A percentile compares a stretch with the other conserved stretches of the same genome.
These are phyloP conservation scores for Trilocha varians DNA, from an alignment of 2,888 invertebrate genomes.

Conservation along the genomic window DNA sequence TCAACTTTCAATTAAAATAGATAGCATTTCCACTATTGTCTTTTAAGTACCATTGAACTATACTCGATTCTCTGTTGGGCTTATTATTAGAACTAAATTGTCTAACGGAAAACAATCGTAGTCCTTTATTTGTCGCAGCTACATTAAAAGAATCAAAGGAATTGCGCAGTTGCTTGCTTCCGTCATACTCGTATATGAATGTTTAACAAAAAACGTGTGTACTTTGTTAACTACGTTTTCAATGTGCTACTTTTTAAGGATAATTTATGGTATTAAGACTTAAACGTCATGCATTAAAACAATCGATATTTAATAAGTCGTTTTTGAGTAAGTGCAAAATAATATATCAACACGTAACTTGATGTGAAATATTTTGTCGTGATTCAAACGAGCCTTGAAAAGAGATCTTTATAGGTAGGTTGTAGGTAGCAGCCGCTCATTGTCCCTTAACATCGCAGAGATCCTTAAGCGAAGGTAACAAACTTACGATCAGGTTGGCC, in stretches of 20 bases:
- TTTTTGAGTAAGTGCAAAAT: too few relatives aligned
- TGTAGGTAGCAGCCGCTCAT: too few relatives aligned
- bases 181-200: slow-evolving; percentile 1
- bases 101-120: slow-evolving; percentile 29
- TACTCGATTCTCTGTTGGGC: slow-evolving; percentile 11
- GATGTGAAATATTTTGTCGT: too few relatives aligned
- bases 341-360: too few relatives aligned
- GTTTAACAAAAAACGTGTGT: not conserved
- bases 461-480: too few relatives aligned
- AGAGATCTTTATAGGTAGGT: too few relatives aligned
- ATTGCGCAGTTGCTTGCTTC: slow-evolving; percentile 4
- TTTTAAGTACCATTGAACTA: not conserved
- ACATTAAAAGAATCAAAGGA: slow-evolving; percentile 5
- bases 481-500: too few relatives aligned
- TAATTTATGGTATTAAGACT: not conserved
- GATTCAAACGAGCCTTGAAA: too few relatives aligned
- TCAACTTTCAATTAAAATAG: slow-evolving; percentile 39
- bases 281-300: too few relatives aligned
- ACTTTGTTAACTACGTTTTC: not conserved
- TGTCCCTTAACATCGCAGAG: too few relatives aligned
- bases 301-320: too few relatives aligned
- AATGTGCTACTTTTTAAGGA: not conserved
- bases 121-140: slow-evolving; percentile 22
- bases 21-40: slow-evolving; percentile 34
- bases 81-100: slow-evolving; percentile 43